Base-by-base conservation (phyloP, 2,113 vertebrate genomes). In the Jaculus jaculus region DNA sequence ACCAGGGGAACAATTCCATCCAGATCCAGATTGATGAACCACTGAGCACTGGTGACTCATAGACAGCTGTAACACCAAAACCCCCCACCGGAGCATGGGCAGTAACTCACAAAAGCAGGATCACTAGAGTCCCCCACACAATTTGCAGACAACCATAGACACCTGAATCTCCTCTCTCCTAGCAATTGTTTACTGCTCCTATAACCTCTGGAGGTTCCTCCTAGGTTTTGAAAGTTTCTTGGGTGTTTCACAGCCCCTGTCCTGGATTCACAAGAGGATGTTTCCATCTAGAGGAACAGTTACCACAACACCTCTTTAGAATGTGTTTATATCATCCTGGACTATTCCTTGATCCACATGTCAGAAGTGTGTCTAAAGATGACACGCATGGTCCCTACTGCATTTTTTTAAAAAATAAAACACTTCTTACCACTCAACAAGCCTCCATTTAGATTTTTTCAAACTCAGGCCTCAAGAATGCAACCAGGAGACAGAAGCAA, bases 361-460 rank as follows among this genome's bases (percentile, higher is more conserved):
- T 15, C 54, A 28, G 79, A 18, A 88, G 47, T 68, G 21, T 66
- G 7, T 69, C 47, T 83, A 80, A 79, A 77, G 80, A 91, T 47
- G n/a, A 20, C 18, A 11, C 13, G 42, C 58, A 21, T 68, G 12
- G 12, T 78, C n/a, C 51, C 82, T 89, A 11, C n/a, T 89, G 77
- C 58, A 26, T 42, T 72, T 81, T 82, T 47, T 51, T 65, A n/a
- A 0, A 80, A 94, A 87, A 60, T 26, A 93, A 79, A 89, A 75
- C 24, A 58, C 26, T 69, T 39, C 84, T 51, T n/a, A 23, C 80
- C 34, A 51, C 75, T 84, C 77, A 88, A 23, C 18, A 65, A 37
- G 75, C 88, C 71, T 95, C 82, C 39, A 6, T 83, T 92, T 92
- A 92, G 81, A 65, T 47, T 75, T 92, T 75, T 89, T 95, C 84